These are phyloP conservation scores for Porites divaricata DNA, from an alignment of 92 coral and sea anemone genomes.

Conservation along the genomic window DNA sequence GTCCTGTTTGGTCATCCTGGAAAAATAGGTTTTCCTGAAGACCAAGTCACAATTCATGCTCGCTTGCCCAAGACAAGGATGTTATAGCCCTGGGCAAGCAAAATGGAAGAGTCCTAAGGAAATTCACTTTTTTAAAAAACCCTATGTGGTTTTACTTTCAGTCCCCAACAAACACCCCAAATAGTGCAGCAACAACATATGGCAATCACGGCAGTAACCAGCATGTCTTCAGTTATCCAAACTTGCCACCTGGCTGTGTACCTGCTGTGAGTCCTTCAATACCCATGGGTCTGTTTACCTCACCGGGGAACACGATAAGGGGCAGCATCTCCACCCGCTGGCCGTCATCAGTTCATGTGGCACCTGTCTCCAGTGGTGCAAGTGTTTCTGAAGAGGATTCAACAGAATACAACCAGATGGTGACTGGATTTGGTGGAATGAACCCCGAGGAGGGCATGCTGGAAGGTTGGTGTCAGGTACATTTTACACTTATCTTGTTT, in stretches of 20 bases:
- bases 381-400: slow-evolving; percentile 62
- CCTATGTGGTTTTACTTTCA: neutral
- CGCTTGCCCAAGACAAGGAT: too few relatives aligned
- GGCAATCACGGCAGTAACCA: slow-evolving; percentile 29
- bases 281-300: slow-evolving; percentile 60
- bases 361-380: slow-evolving; percentile 42
- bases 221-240: slow-evolving; percentile 70
- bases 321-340: slow-evolving; percentile 55
- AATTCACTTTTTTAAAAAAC: too few relatives aligned
- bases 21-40: too few relatives aligned
- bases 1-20: too few relatives aligned
- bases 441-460: slow-evolving; percentile 83
- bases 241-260: slow-evolving; percentile 51
- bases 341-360: slow-evolving; percentile 52
- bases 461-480: slow-evolving; percentile 68
- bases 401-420: slow-evolving; percentile 76
- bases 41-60: too few relatives aligned
- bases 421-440: slow-evolving; percentile 77
- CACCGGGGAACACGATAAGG: slow-evolving; percentile 48
- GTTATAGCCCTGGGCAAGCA: too few relatives aligned
- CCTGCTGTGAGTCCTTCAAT: slow-evolving; percentile 61
- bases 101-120: too few relatives aligned
- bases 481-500: neutral
- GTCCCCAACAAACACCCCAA: slow-evolving; percentile 54
- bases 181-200: slow-evolving; percentile 51